These are phyloP conservation scores for Caenorhabditis macrosperma DNA, from an alignment of 2,888 invertebrate genomes.

Conservation along the genomic window DNA sequence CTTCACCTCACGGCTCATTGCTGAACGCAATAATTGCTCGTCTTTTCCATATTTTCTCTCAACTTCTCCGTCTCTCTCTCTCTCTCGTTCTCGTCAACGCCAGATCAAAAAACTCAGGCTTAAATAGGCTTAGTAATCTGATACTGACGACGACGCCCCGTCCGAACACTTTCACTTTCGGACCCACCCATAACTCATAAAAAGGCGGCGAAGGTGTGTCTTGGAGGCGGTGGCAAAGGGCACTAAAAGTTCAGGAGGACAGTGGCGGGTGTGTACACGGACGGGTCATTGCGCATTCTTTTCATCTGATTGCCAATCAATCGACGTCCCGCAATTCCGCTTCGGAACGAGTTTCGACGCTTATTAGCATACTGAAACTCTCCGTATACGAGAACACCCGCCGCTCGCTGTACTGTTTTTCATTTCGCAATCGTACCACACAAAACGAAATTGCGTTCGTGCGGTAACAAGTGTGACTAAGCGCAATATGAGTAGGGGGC, in stretches of 20 bases:
- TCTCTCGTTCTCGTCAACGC: neutral
- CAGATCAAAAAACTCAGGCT: neutral
- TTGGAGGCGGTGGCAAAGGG: neutral
- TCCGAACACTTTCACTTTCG: neutral
- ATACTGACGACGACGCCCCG: neutral
- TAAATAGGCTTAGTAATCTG: neutral
- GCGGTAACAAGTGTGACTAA: constrained; percentile 28
- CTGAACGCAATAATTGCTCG: constrained; percentile 47
- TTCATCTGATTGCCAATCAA: constrained; percentile 45
- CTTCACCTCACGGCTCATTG: constrained; percentile 49
- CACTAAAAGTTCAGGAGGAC: constrained; percentile 5
- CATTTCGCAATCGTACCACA: constrained; percentile 13
- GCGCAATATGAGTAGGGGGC: neutral
- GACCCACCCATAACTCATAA: neutral
- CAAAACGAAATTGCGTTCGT: constrained; percentile 22
- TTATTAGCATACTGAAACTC: constrained; percentile 40
- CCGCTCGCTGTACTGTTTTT: constrained; percentile 19
- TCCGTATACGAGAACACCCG: neutral
- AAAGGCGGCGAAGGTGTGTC: constrained; percentile 1
- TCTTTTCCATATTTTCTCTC: constrained; percentile 18
- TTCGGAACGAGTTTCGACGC: constrained; percentile 12
- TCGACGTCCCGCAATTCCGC: constrained; percentile 1
- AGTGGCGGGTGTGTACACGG: constrained; percentile 23
- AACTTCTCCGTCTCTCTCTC: neutral
- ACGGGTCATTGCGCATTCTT: constrained; percentile 47